Percentiles rank a stretch among this genome's conserved stretches.
Conservation (phyloP, 2,888 invertebrate species). For the Trichogramma evanescens region DNA sequence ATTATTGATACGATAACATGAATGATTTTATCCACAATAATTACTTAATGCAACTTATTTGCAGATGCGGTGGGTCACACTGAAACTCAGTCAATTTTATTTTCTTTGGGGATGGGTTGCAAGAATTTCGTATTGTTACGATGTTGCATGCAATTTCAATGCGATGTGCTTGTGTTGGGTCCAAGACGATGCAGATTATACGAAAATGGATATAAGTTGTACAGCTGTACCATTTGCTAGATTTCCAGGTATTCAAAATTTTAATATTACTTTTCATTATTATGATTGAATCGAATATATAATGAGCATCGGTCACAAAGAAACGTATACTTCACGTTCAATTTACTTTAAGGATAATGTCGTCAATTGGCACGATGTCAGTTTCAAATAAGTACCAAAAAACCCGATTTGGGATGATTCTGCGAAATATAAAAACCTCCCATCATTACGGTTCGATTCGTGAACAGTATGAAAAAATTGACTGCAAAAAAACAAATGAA, state of each 20-base stretch:
- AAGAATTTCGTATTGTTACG: slow-evolving; percentile 47
- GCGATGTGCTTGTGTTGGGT: slow-evolving; percentile 65
- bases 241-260: slow-evolving; percentile 56
- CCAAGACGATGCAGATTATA: slow-evolving; percentile 49
- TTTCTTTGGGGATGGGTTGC: slow-evolving; percentile 44
- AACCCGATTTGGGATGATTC: background rate
- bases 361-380: too few relatives aligned
- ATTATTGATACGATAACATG: too few relatives aligned
- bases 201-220: slow-evolving; percentile 56
- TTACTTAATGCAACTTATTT: background rate
- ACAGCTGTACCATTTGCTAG: slow-evolving; percentile 66
- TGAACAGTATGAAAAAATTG: background rate
- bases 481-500: background rate
- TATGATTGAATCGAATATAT: background rate
- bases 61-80: slow-evolving; percentile 10
- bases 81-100: background rate
- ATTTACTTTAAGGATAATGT: background rate
- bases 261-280: background rate
- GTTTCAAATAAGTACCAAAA: background rate
- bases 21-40: too few relatives aligned
- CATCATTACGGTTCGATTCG: too few relatives aligned
- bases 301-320: background rate
- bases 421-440: background rate
- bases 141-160: slow-evolving; percentile 60
- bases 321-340: background rate